Conservation (phyloP, 2,888 invertebrate species). For the Phalera bucephala region DNA sequence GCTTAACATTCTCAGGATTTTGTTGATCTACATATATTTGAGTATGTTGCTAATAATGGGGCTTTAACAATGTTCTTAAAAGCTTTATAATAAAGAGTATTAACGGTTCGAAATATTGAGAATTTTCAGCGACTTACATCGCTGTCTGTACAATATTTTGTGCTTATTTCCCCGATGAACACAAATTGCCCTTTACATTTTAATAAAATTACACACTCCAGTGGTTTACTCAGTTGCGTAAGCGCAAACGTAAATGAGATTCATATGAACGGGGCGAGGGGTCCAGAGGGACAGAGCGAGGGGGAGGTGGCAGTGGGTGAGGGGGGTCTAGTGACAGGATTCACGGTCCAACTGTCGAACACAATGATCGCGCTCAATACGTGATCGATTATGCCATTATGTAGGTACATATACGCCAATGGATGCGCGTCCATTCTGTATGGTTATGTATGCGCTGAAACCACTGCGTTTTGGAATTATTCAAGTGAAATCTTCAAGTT, state of each 20-base stretch:
- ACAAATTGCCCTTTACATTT: conserved; percentile 41
- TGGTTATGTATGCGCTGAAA: conserved; percentile 17
- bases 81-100: no score
- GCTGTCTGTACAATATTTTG: background rate
- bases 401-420: conserved; percentile 34
- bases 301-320: conserved; percentile 22
- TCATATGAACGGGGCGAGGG: conserved; percentile 58
- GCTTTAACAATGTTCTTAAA: no score
- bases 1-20: no score
- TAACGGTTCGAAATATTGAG: no score
- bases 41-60: no score
- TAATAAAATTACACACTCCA: conserved; percentile 69
- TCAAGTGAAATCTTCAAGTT: background rate
- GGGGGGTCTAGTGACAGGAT: conserved; percentile 73
- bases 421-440: conserved; percentile 20
- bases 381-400: conserved; percentile 79
- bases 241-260: conserved; percentile 76
- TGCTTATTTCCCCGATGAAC: background rate
- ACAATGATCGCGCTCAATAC: conserved; percentile 80
- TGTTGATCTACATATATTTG: no score
- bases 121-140: no score
- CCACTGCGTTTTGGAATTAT: conserved; percentile 7
- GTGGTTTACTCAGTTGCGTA: conserved; percentile 74
- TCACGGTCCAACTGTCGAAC: conserved; percentile 77
- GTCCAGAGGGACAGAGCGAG: conserved; percentile 26